Percentiles rank a stretch among this genome's conserved stretches.
These are phyloP conservation scores for Bubo scandiacus DNA, from an alignment of 2,113 vertebrate species.

Conservation along the genomic window DNA sequence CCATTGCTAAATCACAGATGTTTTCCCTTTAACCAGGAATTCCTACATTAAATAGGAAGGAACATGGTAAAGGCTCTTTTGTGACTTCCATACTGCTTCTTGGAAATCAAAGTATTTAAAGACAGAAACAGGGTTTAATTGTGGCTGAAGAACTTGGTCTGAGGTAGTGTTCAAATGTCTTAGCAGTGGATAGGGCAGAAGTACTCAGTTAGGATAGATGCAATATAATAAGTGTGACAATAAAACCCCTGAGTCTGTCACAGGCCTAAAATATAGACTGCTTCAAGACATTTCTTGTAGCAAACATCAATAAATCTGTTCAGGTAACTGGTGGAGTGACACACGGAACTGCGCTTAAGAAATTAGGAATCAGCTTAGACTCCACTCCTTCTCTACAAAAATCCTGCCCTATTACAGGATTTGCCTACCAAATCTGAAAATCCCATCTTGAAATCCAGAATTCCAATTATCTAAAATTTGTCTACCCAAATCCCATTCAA, in stretches of 20 bases:
- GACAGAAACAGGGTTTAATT: neutral
- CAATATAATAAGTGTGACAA: neutral
- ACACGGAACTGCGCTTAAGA: neutral
- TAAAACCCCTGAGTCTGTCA: neutral
- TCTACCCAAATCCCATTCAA: neutral
- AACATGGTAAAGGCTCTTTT: neutral
- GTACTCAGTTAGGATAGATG: neutral
- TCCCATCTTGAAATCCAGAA: neutral
- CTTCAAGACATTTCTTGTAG: neutral
- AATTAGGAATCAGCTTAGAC: neutral
- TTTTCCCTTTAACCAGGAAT: neutral
- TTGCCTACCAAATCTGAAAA: neutral
- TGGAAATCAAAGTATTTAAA: neutral
- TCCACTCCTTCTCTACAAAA: neutral
- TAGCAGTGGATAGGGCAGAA: neutral
- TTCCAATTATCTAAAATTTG: neutral
- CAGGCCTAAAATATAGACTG: neutral
- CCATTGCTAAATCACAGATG: neutral
- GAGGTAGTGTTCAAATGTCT: neutral
- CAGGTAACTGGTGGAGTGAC: neutral
- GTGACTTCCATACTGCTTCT: neutral
- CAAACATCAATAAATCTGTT: neutral
- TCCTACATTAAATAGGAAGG: neutral
- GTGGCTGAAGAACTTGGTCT: neutral
- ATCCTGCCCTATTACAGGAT: neutral